Percentiles rank a stretch among this genome's conserved stretches.
Evolutionary conservation across 2,113 vertebrate genomes (phyloP).

Genomic region (Bos indicus): DNA sequence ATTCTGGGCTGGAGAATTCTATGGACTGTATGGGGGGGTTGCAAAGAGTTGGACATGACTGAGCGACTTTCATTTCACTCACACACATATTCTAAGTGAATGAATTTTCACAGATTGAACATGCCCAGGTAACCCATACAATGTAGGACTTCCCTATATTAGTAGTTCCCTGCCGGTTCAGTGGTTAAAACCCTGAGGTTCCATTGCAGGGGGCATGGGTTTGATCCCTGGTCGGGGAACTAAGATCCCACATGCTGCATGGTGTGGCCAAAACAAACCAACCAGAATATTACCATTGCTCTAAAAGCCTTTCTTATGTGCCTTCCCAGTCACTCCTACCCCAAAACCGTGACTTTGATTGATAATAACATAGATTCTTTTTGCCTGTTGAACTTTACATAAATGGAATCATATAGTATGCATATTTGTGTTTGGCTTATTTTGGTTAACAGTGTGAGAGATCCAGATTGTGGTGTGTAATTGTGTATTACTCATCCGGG

Average conservation of each 20-base stretch:
- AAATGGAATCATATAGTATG: not conserved
- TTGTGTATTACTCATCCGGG: not conserved
- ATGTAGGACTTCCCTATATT: not conserved
- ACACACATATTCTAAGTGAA: not conserved
- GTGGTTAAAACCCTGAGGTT: not conserved
- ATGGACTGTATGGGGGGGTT: not conserved
- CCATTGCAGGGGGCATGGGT: not conserved
- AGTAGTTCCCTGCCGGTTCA: not conserved
- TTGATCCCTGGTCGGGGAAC: not conserved
- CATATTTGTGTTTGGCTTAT: not conserved
- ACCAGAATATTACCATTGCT: not conserved
- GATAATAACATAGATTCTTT: not conserved
- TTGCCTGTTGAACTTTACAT: conserved; percentile 4
- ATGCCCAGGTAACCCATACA: not conserved
- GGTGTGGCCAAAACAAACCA: not conserved
- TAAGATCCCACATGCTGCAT: not conserved
- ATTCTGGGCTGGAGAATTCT: not conserved
- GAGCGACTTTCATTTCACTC: not conserved
- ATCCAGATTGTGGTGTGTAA: not conserved
- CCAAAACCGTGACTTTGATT: not conserved
- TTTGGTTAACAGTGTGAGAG: not conserved
- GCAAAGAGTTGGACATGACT: not conserved
- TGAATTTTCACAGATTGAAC: not conserved
- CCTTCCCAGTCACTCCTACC: not conserved
- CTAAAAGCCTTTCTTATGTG: not conserved